phyloP scores from a whole-genome alignment of 1,140 invertebrate genomes.

The Bradynema listronoti region DNA sequence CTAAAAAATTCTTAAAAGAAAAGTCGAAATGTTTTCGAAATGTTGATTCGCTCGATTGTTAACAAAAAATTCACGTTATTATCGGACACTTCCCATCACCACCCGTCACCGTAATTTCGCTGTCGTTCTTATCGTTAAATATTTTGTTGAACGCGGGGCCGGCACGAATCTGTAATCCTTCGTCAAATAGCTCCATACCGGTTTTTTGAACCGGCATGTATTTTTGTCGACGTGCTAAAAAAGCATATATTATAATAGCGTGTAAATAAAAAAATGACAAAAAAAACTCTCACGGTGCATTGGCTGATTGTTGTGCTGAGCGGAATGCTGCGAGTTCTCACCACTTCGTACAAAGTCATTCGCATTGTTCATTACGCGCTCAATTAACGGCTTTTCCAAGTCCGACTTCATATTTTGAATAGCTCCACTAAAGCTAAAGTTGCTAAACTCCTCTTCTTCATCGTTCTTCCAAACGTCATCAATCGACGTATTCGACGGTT shows the following conservation, averaged over 20 bases:
- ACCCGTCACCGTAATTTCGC: slow-evolving; percentile 15
- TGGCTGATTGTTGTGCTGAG: too few relatives aligned
- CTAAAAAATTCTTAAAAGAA: too few relatives aligned
- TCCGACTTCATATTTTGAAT: not conserved
- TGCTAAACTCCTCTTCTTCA: not conserved
- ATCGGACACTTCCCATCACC: slow-evolving; percentile 3
- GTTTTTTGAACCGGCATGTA: slow-evolving; percentile 12
- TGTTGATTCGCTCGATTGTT: too few relatives aligned
- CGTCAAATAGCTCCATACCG: slow-evolving; percentile 10
- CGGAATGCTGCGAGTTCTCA: not conserved
- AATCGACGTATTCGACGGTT: not conserved
- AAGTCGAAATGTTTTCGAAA: too few relatives aligned
- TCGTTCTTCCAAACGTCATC: not conserved
- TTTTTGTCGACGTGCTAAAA: slow-evolving; percentile 12
- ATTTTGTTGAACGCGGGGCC: slow-evolving; percentile 14
- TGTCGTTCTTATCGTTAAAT: slow-evolving; percentile 12
- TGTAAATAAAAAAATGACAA: not conserved
- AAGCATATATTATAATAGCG: not conserved
- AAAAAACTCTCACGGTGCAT: too few relatives aligned
- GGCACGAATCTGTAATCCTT: slow-evolving; percentile 8
- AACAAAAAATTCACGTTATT: not conserved
- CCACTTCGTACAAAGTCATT: not conserved
- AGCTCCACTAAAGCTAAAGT: not conserved
- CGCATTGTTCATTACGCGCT: not conserved
- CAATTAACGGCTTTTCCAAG: not conserved